Conservation (phyloP, 2,797 vertebrate species). For the Pygocentrus nattereri region DNA sequence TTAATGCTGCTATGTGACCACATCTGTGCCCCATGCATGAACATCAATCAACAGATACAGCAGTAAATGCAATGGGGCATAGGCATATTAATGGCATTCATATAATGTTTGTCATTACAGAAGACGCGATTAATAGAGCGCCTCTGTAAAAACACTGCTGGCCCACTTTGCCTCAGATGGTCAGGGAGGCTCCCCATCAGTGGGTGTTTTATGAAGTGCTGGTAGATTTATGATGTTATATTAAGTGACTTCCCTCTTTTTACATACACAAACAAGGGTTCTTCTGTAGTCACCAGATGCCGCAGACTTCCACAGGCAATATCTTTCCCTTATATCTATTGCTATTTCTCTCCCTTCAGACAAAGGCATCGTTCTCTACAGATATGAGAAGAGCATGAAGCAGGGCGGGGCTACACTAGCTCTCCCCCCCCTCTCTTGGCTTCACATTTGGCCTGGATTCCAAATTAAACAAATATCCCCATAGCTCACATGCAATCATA, state of each 20-base stretch:
- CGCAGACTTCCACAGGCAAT: not conserved
- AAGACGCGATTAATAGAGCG: slow-evolving; percentile 3
- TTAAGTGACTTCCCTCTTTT: slow-evolving; percentile 12
- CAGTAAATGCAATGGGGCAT: not conserved
- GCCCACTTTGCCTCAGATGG: slow-evolving; percentile 44
- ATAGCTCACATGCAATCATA: slow-evolving; percentile 20
- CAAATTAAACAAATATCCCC: slow-evolving; percentile 19
- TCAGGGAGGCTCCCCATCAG: slow-evolving; percentile 23
- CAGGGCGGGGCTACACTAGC: slow-evolving; percentile 24
- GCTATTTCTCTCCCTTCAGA: slow-evolving; percentile 31
- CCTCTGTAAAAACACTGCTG: slow-evolving; percentile 8
- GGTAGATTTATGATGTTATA: slow-evolving; percentile 37
- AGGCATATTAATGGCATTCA: slow-evolving; percentile 16
- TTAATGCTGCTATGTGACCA: not conserved
- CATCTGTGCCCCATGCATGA: not conserved
- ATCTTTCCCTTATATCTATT: slow-evolving; percentile 5
- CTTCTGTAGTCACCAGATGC: not conserved
- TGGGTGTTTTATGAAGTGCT: slow-evolving; percentile 16
- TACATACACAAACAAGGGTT: slow-evolving; percentile 8
- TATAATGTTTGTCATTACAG: slow-evolving; percentile 31
- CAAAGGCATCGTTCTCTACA: slow-evolving; percentile 37
- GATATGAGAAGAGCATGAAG: slow-evolving; percentile 26
- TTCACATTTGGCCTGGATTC: slow-evolving; percentile 26
- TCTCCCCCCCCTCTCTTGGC: not conserved
- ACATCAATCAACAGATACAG: slow-evolving; percentile 7